Conservation (phyloP, 2,888 invertebrate species). For the Leptopilina syphax region DNA sequence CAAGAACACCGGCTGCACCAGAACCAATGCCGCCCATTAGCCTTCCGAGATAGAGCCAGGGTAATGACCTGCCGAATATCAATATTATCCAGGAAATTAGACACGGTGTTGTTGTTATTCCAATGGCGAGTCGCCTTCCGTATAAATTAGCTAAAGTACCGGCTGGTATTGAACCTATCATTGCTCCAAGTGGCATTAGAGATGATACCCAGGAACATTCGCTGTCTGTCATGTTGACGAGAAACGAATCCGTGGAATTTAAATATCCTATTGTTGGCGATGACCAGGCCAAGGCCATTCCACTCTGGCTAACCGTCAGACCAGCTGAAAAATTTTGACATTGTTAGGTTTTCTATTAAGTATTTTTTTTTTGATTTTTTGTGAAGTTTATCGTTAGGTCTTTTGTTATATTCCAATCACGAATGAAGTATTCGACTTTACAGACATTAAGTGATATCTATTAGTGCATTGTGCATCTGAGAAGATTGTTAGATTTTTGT, state of each 20-base stretch:
- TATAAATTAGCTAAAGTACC: constrained; percentile 80
- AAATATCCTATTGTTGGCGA: constrained; percentile 67
- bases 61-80: constrained; percentile 76
- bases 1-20: constrained; percentile 84
- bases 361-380: not conserved
- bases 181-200: constrained; percentile 83
- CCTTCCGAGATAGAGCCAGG: constrained; percentile 78
- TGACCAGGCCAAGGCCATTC: constrained; percentile 70
- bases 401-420: too few species aligned
- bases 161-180: constrained; percentile 83
- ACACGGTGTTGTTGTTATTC: constrained; percentile 58
- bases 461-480: too few species aligned
- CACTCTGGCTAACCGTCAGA: constrained; percentile 68
- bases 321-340: constrained; percentile 61
- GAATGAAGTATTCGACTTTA: too few species aligned
- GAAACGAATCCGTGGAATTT: constrained; percentile 59
- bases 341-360: constrained; percentile 23
- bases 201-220: constrained; percentile 86
- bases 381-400: too few species aligned
- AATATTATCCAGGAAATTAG: constrained; percentile 79
- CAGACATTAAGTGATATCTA: too few species aligned
- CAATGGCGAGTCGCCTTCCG: constrained; percentile 65
- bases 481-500: too few species aligned
- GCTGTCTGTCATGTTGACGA: constrained; percentile 57
- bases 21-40: constrained; percentile 82